Base-by-base conservation (phyloP, 2,888 invertebrate genomes). In the Agrochola lota region DNA sequence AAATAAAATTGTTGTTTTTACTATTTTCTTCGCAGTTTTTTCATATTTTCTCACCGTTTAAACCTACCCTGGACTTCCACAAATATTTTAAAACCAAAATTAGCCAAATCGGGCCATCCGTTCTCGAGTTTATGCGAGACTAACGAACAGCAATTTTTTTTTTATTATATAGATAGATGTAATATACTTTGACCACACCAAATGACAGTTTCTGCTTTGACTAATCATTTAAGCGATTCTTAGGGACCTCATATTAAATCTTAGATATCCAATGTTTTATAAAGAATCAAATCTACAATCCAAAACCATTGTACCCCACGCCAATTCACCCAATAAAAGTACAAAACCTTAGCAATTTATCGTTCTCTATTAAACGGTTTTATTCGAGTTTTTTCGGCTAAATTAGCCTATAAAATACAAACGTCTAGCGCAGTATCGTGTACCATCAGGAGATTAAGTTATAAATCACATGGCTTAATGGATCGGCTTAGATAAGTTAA, bases 401-500 rank as follows among this genome's bases (percentile, higher is more conserved):
- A 83, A 83, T 84, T 75, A 83, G 35, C 64, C 62, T 49, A 73
- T 86, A 75, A 75, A 86, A 26, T 73, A 66, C 46, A 78, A 70
- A 78, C 43, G 75, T 75, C 79, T 87, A 62, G 55, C 60, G 35
- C 73, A 72, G 79, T 75, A 82, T 68, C 84, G 49, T 75, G 77
- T 71, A 77, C 71, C 55, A 83, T 86, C 77, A 86, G 64, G 26
- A 74, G 83, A 83, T 86, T 86, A 83, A 74, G 83, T 74, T 86
- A 86, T 83, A 83, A 83, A 83, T 86, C 83, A 77, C 68, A 71
- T 49, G 63, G 49, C 72, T 73, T 82, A 85, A 76, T 76, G 86
- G 73, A 67, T 83, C 67, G 49, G 52, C 55, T 73, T 63, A 81
- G 72, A 77, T 82, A 73, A 85, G 59, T 82, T 64, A 69, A 68